Evolutionary conservation across 2,113 vertebrate species (phyloP).

Genomic region (Syngnathoides biaculeatus): DNA sequence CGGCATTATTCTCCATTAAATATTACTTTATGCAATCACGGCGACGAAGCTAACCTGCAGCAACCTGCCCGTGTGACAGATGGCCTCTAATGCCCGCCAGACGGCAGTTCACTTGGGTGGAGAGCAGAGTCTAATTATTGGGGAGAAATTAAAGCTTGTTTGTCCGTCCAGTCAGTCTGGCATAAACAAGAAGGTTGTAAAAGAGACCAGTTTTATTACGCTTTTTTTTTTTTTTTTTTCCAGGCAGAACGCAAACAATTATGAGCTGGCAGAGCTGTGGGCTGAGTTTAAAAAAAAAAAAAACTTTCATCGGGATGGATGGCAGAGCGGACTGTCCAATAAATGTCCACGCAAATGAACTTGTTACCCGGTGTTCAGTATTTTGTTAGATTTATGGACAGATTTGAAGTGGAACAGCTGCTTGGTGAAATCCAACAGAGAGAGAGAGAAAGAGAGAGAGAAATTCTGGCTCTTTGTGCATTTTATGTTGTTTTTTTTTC

Average conservation of each 20-base stretch:
- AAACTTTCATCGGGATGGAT: neutral
- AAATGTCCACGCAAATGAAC: neutral
- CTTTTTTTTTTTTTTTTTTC: too few relatives aligned
- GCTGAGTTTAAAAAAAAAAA: neutral
- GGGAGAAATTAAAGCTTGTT: neutral
- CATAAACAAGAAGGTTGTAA: neutral
- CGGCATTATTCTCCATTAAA: neutral
- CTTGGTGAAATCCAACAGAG: slow-evolving; percentile 9
- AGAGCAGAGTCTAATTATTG: neutral
- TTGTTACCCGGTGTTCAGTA: neutral
- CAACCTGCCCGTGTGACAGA: neutral
- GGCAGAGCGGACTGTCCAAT: neutral
- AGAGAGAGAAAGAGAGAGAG: neutral
- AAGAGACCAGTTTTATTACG: too few relatives aligned
- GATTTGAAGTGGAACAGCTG: slow-evolving; percentile 7
- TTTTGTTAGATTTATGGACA: neutral
- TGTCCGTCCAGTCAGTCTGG: neutral
- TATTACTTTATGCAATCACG: neutral
- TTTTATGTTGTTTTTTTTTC: neutral
- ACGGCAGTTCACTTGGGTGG: neutral
- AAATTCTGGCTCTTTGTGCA: neutral
- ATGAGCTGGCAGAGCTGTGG: neutral
- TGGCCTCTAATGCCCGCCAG: neutral
- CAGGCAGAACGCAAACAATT: too few relatives aligned
- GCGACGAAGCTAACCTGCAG: neutral